phyloP scores from a whole-genome alignment of 2,888 invertebrate species.

The Xiphydria camelus region DNA sequence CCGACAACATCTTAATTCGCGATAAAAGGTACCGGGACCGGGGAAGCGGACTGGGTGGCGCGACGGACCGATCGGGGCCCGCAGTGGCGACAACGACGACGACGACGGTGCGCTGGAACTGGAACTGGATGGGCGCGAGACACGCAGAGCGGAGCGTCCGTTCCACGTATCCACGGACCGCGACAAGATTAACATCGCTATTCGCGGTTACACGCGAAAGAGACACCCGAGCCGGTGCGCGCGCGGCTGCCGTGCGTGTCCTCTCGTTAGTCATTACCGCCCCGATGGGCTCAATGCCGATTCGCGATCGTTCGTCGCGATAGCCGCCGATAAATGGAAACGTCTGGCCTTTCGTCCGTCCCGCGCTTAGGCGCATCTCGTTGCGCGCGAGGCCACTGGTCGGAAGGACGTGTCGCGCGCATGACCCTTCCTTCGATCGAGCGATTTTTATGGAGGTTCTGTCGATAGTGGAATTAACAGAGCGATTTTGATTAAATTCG shows the following conservation, averaged over 20 bases:
- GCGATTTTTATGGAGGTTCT: too few relatives aligned
- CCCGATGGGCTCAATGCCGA: conserved; percentile 4
- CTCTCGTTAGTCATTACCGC: conserved; percentile 40
- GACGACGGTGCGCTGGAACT: conserved; percentile 2
- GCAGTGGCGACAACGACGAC: too few relatives aligned
- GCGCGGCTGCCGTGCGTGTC: conserved; percentile 33
- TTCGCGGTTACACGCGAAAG: conserved; percentile 48
- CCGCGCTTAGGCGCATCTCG: too few relatives aligned
- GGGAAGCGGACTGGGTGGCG: conserved; percentile 15
- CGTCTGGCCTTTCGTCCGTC: too few relatives aligned
- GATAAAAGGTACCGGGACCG: conserved; percentile 48
- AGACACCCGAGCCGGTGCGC: conserved; percentile 31
- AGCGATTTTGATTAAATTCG: too few relatives aligned
- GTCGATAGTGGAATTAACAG: too few relatives aligned
- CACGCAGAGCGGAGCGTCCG: conserved; percentile 33
- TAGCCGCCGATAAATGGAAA: too few relatives aligned
- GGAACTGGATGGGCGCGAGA: conserved; percentile 29
- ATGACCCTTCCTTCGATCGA: too few relatives aligned
- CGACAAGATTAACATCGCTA: conserved; percentile 50
- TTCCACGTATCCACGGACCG: conserved; percentile 44
- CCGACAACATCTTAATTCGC: conserved; percentile 39
- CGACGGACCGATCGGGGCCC: too few relatives aligned
- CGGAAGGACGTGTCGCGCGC: too few relatives aligned
- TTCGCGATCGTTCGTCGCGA: too few relatives aligned
- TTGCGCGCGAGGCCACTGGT: too few relatives aligned